These are phyloP conservation scores for Pristionchus fissidentatus DNA, from an alignment of 2,888 invertebrate genomes.

Conservation along the genomic window DNA sequence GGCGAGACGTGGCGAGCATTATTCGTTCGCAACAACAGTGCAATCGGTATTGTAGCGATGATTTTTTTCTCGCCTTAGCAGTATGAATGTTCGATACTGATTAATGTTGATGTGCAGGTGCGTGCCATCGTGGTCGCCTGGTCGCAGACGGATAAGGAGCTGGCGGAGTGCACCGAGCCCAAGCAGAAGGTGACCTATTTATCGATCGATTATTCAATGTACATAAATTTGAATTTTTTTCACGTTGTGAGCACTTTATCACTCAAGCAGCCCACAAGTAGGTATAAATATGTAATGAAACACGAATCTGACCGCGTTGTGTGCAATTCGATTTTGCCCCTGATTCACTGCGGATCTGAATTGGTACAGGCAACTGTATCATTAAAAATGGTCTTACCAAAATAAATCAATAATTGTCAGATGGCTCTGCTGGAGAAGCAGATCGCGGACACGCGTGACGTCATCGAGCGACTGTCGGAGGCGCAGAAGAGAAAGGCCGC, in stretches of 20 bases:
- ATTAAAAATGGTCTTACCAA: neutral
- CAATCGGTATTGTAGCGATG: too few species aligned
- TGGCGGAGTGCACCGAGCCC: constrained; percentile 58
- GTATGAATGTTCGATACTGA: too few species aligned
- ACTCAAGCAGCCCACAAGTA: too few species aligned
- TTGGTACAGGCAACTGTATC: neutral
- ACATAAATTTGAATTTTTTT: neutral
- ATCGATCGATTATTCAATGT: neutral
- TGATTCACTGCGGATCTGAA: neutral
- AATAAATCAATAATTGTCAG: constrained; percentile 45
- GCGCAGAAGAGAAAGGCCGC: constrained; percentile 59
- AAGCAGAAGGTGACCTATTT: constrained; percentile 54
- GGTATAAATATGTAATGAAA: too few species aligned
- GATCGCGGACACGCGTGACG: constrained; percentile 94
- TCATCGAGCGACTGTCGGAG: constrained; percentile 82
- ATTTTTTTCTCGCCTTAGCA: too few species aligned
- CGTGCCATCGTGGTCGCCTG: constrained; percentile 60
- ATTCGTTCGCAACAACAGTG: too few species aligned
- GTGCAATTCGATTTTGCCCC: too few species aligned
- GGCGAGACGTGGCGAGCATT: too few species aligned
- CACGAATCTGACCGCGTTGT: too few species aligned
- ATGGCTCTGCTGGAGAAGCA: constrained; percentile 88
- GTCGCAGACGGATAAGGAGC: constrained; percentile 61
- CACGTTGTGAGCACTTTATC: too few species aligned
- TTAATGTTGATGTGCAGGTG: too few species aligned